Evolutionary conservation across 2,797 vertebrate genomes (phyloP).

Genomic region (Lacerta bilineata): DNA sequence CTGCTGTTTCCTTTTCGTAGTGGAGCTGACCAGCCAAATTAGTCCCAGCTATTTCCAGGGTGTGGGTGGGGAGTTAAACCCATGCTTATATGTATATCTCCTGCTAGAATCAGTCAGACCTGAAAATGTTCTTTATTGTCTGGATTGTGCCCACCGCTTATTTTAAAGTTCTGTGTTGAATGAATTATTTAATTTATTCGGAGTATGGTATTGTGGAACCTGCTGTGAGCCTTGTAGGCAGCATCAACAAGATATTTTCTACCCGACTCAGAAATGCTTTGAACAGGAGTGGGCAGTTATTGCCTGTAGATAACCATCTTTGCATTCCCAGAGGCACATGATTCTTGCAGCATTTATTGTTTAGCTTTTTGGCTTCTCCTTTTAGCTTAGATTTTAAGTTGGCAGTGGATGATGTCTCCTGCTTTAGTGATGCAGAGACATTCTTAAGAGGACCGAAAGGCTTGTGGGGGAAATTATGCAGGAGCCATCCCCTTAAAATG

Average conservation of each 20-base stretch:
- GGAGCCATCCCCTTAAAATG: background rate
- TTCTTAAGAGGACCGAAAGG: background rate
- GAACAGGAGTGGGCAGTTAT: background rate
- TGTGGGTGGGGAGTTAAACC: background rate
- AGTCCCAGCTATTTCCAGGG: background rate
- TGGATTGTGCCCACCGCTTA: no score
- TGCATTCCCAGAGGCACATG: background rate
- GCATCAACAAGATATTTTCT: background rate
- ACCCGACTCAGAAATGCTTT: background rate
- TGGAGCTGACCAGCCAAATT: background rate
- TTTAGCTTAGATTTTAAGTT: conserved; percentile 1
- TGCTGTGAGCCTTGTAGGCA: background rate
- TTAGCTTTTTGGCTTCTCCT: background rate
- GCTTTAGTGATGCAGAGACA: background rate
- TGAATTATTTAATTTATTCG: background rate
- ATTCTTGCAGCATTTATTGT: background rate
- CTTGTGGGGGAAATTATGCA: background rate
- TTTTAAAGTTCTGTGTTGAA: background rate
- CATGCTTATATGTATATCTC: background rate
- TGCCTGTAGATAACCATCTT: background rate
- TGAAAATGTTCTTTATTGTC: background rate
- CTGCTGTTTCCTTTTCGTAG: conserved; percentile 9
- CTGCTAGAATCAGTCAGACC: background rate
- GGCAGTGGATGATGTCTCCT: background rate
- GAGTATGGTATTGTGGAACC: background rate